Evolutionary conservation across 1,140 invertebrate genomes (phyloP), one percentile per base, ranked within the genome.

Genomic region (Venturia canescens): DNA sequence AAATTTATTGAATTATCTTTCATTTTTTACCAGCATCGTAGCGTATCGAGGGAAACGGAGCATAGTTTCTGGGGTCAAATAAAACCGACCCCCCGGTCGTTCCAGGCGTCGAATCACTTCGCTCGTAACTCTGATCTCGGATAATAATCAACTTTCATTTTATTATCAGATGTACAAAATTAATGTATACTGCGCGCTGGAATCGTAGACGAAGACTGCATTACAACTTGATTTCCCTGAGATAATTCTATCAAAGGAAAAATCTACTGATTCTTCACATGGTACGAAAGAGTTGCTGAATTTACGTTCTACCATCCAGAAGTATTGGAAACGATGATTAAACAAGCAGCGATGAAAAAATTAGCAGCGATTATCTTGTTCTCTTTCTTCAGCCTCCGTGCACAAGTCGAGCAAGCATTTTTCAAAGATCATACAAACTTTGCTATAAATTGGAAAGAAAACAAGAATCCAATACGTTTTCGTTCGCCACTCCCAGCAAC

Each of bases 151-250:
- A 72, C 70, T 72, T 66, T 66, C 4, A 29, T 66, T 72, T 72
- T 72, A 72, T 72, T 72, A 72, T 72, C 70, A 48, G 70, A 72
- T 72, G 70, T 72, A 72, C 70, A 72, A 72, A 72, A 72, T 72
- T 72, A 72, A 72, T 72, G 70, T 72, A 72, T 72, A 72, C 38
- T 72, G 53, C 53, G 53, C 53, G 60, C 38, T 70, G 67, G 27
- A 72, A 72, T 72, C n/a, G 70, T 72, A 72, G 70, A 72, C 34
- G 67, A 72, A 44, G 70, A 72, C 70, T 72, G 34, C 69, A 21
- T 16, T 63, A 63, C 26, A 72, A 72, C 38, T 48, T 72, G 38
- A 72, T 48, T 70, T 72, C 70, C 70, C 70, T 72, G 70, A 72
- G 70, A 72, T 18, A 72, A 72, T 72, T 72, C 34, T 72, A 48